Conservation (phyloP, 1,140 invertebrate genomes). For the Sinonovacula constricta region DNA sequence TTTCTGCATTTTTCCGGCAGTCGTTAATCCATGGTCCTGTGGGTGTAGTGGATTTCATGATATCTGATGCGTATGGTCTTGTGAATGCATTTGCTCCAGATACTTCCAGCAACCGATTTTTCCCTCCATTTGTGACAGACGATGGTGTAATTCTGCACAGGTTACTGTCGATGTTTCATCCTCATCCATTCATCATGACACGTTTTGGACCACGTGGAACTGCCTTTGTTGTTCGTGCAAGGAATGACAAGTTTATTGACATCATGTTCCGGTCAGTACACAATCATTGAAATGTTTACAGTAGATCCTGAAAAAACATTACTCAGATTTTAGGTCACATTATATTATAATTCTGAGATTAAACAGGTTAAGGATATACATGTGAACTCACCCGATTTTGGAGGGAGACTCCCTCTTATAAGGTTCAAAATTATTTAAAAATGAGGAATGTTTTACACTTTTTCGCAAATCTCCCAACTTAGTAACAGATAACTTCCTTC, state of each 20-base stretch:
- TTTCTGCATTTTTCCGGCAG: slow-evolving; percentile 66
- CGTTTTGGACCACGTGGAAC: slow-evolving; percentile 77
- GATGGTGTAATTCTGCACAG: slow-evolving; percentile 61
- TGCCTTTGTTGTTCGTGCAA: slow-evolving; percentile 72
- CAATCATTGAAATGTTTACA: neutral
- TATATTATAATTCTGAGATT: too few relatives aligned
- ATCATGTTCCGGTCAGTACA: slow-evolving; percentile 76
- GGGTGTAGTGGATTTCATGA: slow-evolving; percentile 63
- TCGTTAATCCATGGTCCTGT: slow-evolving; percentile 19
- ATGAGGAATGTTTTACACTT: too few relatives aligned
- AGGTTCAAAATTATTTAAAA: too few relatives aligned
- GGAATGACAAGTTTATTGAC: slow-evolving; percentile 74
- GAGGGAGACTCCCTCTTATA: too few relatives aligned
- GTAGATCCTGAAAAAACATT: too few relatives aligned
- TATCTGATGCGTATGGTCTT: slow-evolving; percentile 38
- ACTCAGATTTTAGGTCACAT: too few relatives aligned
- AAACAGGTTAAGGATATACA: too few relatives aligned
- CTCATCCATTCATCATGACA: slow-evolving; percentile 72
- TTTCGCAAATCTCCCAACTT: too few relatives aligned
- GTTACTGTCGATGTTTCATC: slow-evolving; percentile 76
- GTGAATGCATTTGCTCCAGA: slow-evolving; percentile 17
- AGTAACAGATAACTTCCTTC: too few relatives aligned
- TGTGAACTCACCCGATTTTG: too few relatives aligned
- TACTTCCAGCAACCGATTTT: slow-evolving; percentile 70
- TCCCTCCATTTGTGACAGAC: slow-evolving; percentile 63